These are phyloP conservation scores for Ptiloglossa arizonensis DNA, from an alignment of 1,140 invertebrate species.

Conservation along the genomic window DNA sequence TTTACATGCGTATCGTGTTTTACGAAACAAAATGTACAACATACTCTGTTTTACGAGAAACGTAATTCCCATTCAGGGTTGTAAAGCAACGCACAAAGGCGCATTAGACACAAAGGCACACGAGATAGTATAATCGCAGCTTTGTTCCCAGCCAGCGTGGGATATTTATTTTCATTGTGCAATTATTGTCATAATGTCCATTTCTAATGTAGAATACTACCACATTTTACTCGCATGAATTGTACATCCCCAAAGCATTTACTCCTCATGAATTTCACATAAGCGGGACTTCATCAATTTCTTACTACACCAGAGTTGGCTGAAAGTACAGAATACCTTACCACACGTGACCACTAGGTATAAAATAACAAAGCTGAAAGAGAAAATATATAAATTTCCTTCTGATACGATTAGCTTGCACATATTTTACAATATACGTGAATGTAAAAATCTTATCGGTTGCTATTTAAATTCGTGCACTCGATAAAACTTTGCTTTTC, in stretches of 20 bases:
- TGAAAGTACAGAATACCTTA: not conserved
- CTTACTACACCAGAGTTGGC: not conserved
- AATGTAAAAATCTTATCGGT: too few relatives aligned
- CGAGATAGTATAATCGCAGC: slow-evolving; percentile 15
- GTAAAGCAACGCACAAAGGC: slow-evolving; percentile 4
- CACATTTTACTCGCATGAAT: slow-evolving; percentile 9
- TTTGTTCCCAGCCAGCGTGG: not conserved
- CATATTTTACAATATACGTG: too few relatives aligned
- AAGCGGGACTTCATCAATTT: not conserved
- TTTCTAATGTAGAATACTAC: not conserved
- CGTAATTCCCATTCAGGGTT: slow-evolving; percentile 11
- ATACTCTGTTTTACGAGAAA: not conserved
- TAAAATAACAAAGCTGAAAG: not conserved
- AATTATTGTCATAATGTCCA: slow-evolving; percentile 27
- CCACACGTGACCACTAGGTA: not conserved
- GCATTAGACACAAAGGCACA: slow-evolving; percentile 9
- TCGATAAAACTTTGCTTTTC: too few relatives aligned
- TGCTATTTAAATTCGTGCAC: too few relatives aligned
- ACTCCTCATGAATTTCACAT: not conserved
- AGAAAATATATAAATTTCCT: not conserved
- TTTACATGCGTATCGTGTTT: not conserved
- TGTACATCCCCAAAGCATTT: not conserved
- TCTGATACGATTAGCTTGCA: not conserved
- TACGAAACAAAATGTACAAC: not conserved
- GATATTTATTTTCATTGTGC: slow-evolving; percentile 39